Conservation (phyloP, 2,888 invertebrate genomes). For the Pecten maximus region DNA sequence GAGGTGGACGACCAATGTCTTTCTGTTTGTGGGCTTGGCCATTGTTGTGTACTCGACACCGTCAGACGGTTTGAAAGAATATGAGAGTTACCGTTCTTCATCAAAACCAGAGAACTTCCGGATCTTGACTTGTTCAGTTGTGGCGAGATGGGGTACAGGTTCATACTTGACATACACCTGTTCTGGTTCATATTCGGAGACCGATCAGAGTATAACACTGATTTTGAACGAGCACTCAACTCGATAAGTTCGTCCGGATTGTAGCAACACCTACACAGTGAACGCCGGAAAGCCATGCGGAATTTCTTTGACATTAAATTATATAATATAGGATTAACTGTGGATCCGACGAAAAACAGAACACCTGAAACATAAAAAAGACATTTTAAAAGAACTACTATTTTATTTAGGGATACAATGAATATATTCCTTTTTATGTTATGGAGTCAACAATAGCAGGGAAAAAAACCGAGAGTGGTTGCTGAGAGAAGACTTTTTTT, state of each 20-base stretch:
- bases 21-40: background rate
- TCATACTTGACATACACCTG: conserved; percentile 5
- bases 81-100: conserved; percentile 33
- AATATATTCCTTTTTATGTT: no score
- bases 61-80: background rate
- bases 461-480: no score
- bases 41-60: background rate
- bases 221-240: background rate
- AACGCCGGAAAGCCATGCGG: conserved; percentile 90
- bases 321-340: conserved; percentile 95
- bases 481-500: no score
- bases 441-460: no score
- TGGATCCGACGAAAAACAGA: conserved; percentile 94
- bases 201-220: background rate
- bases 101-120: background rate
- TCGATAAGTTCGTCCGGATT: background rate
- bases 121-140: conserved; percentile 8
- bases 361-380: conserved; percentile 85
- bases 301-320: conserved; percentile 98
- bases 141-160: background rate
- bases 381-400: background rate
- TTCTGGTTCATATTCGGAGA: conserved; percentile 20
- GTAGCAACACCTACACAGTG: conserved; percentile 54
- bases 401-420: no score
- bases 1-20: conserved; percentile 6